Evolutionary conservation across 2,797 vertebrate genomes (phyloP).

Genomic region (Mycteria americana): DNA sequence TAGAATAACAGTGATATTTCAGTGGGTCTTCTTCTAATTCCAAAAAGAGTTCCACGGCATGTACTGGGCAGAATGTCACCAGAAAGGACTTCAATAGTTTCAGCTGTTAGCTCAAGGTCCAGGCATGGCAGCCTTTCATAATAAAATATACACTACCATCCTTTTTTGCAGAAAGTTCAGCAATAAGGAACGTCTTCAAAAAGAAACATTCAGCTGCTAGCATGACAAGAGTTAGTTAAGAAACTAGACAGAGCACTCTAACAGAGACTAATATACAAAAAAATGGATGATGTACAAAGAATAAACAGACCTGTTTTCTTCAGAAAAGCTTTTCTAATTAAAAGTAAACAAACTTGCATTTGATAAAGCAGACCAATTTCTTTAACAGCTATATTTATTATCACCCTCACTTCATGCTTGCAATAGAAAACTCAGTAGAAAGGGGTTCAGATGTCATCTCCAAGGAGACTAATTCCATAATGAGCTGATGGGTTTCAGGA

Average conservation of each 20-base stretch:
- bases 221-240: neutral
- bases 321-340: constrained; percentile 29
- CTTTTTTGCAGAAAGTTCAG: neutral
- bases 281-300: neutral
- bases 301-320: neutral
- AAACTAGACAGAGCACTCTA: neutral
- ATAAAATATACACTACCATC: neutral
- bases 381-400: constrained; percentile 18
- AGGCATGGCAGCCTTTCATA: neutral
- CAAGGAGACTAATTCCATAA: constrained; percentile 28
- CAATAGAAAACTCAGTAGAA: neutral
- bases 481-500: constrained; percentile 15
- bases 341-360: constrained; percentile 35
- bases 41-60: neutral
- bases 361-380: neutral
- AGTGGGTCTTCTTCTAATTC: neutral
- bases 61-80: neutral
- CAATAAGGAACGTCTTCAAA: neutral
- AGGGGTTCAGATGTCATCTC: constrained; percentile 25
- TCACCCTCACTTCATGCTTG: neutral
- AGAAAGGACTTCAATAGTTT: neutral
- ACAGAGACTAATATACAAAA: neutral
- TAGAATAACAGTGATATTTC: neutral
- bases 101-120: neutral
- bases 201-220: neutral